Conservation (phyloP, 1,140 invertebrate genomes). For the Drosophila ananassae region DNA sequence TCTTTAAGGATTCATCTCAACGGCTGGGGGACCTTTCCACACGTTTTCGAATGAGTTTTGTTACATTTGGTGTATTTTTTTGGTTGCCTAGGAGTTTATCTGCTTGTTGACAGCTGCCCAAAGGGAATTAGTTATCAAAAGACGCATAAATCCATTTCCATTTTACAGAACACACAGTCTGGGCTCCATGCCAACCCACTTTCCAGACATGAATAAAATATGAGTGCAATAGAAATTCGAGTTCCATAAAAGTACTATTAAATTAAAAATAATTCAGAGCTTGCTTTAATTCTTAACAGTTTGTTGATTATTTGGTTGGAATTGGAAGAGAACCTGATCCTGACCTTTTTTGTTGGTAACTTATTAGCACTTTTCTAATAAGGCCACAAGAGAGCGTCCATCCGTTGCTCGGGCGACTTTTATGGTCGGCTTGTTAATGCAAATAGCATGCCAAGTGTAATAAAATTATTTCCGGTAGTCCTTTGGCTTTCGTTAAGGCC, state of each 20-base stretch:
- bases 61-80: conserved; percentile 24
- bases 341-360: conserved; percentile 14
- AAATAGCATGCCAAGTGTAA: conserved; percentile 61
- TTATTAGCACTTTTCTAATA: conserved; percentile 57
- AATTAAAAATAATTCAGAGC: background rate
- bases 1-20: conserved; percentile 18
- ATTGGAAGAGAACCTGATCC: background rate
- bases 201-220: conserved; percentile 60
- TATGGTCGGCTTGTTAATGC: conserved; percentile 69
- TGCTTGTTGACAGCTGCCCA: conserved; percentile 73
- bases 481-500: conserved; percentile 46
- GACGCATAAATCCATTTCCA: conserved; percentile 75
- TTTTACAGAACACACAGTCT: conserved; percentile 40
- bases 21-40: background rate
- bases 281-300: background rate
- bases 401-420: conserved; percentile 57
- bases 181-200: conserved; percentile 18
- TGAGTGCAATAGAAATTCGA: conserved; percentile 54
- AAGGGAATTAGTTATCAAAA: conserved; percentile 82
- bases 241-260: conserved; percentile 4
- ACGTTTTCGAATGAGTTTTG: conserved; percentile 15
- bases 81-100: conserved; percentile 74
- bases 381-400: conserved; percentile 45
- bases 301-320: background rate
- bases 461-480: conserved; percentile 77